A percentile compares a stretch with the other conserved stretches of the same genome.
phyloP scores from a whole-genome alignment of 2,113 vertebrate species.

The Oreocharis arfaki region DNA sequence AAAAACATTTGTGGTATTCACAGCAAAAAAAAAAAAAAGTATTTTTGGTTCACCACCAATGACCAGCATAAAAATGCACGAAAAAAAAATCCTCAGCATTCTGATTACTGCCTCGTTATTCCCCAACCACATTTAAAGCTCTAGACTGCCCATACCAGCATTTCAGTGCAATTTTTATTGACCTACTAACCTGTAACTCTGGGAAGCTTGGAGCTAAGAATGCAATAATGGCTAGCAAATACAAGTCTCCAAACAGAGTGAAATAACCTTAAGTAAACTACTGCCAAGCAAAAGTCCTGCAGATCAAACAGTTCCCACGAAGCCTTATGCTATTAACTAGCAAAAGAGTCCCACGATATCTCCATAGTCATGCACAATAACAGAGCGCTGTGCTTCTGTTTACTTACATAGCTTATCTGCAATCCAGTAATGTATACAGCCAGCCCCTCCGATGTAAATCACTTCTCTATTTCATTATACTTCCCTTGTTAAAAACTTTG shows the following conservation, averaged over 20 bases:
- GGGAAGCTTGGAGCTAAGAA: constrained; percentile 61
- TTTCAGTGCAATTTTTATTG: constrained; percentile 78
- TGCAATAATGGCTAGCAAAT: constrained; percentile 54
- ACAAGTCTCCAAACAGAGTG: constrained; percentile 50
- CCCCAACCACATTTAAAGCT: constrained; percentile 12
- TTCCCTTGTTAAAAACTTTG: constrained; percentile 7
- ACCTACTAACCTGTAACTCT: constrained; percentile 69
- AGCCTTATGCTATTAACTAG: constrained; percentile 48
- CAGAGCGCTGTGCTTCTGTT: constrained; percentile 9
- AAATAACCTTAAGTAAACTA: constrained; percentile 62
- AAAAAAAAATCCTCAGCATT: neutral
- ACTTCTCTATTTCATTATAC: neutral
- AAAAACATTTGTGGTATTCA: neutral
- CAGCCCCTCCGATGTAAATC: constrained; percentile 12
- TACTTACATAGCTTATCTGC: constrained; percentile 58
- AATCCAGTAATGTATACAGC: neutral
- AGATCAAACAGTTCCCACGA: constrained; percentile 62
- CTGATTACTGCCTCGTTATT: neutral
- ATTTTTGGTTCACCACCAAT: neutral
- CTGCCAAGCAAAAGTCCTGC: constrained; percentile 44
- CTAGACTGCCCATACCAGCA: constrained; percentile 39
- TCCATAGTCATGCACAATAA: constrained; percentile 16
- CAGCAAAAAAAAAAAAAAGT: neutral
- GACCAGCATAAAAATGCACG: neutral
- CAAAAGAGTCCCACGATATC: constrained; percentile 45